Base-by-base conservation (phyloP, 2,113 vertebrate genomes). In the Lepus europaeus region DNA sequence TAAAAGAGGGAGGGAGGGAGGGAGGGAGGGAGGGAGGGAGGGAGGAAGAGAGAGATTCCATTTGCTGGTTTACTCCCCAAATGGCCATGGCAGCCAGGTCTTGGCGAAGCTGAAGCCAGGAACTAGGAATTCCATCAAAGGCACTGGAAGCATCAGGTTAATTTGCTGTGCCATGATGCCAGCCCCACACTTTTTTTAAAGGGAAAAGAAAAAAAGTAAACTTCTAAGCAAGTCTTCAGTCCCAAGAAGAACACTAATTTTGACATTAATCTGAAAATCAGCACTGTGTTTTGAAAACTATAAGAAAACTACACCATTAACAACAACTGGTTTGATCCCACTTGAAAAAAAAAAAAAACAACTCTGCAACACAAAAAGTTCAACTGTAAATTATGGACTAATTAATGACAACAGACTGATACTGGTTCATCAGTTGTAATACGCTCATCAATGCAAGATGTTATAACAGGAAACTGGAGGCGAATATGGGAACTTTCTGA, bases 161-260 rank as follows among this genome's bases (percentile, higher is more conserved):
- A 45, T 45, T 9, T 45, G 12, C 56, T 59, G 56, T 17, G 14
- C 56, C 19, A 14, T 59, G 6, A 59, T 59, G 56, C 56, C 56
- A 59, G 56, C 56, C 56, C 56, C 56, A 98, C 56, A 59, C 56
- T 5, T 19, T 14, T 19, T 59, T 59, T 17, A 59, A 14, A 16
- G 56, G 56, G 17, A 59, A 59, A 59, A 59, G 17, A 98, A 79
- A 20, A 68, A 98, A 80, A 99, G 99, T 73, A 97, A 95, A 97
- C 3, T 16, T 22, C 49, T 31, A 33, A 29, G 23, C 29, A 51
- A 84, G 14, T 80, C 74, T 90, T 87, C 82, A 27, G 83, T 17
- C 92, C 74, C 63, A 73, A 78, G 12, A 49, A 85, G 33, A 83
- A 92, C 36, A 29, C 33, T 81, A 80, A 83, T 74, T 56, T 56